Base-by-base conservation (phyloP, 2,888 invertebrate species). In the Pterobdella sp. region DNA sequence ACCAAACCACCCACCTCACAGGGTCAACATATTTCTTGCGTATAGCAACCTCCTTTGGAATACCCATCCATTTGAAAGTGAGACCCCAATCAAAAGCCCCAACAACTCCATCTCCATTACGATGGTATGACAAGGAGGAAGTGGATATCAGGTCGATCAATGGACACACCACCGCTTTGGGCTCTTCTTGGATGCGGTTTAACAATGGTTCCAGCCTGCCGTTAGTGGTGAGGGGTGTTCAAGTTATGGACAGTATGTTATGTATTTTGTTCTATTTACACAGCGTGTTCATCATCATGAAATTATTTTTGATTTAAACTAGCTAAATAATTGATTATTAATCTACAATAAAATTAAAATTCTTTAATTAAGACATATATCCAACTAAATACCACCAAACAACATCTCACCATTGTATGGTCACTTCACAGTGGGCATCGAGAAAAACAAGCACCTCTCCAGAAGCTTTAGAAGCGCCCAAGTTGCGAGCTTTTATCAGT, bases 401-500 rank as follows among this genome's bases (percentile, higher is more conserved):
- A n/a, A n/a, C n/a, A n/a, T 26, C 76, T 70, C 49, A 81, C 82
- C 83, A 83, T 66, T 80, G 80, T n/a, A 78, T 77, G n/a, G 77
- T 79, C 0, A 80, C 81, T 76, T 84, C 84, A 78, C 84, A 84
- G 74, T 84, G 84, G 10, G 83, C 82, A 75, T 84, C 84, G 1
- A 84, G 78, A 76, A 84, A 84, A 35, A 84, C 80, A 0, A 84
- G 77, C 0, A 84, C 84, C 76, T 84, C 83, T 2, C 84, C 84
- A 1, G 79, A 79, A 1, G 96, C 92, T 75, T 87, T 88, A 75
- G 90, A 87, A 1, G 96, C 95, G 64, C 97, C 95, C 68, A 90
- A 90, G 77, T 95, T 86, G 68, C 94, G 87, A 0, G 96, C 96
- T 63, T 93, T 87, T 80, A 95, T 96, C 73, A 97, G 86, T 1